Base-by-base conservation (phyloP, 2,888 invertebrate species). In the Noctuana brunneofusca region DNA sequence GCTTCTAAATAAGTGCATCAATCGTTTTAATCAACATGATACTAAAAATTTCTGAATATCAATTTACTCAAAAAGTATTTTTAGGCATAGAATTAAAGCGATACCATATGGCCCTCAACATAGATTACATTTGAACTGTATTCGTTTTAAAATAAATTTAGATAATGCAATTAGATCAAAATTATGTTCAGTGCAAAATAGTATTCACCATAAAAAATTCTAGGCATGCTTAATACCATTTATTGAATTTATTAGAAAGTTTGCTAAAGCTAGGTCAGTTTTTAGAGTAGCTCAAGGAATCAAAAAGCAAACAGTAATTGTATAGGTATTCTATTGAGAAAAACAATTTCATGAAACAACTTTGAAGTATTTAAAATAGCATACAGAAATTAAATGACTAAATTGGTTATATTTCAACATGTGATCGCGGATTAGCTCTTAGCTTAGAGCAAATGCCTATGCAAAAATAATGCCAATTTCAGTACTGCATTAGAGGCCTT, bases 241-340 rank as follows among this genome's bases (percentile, higher is more conserved):
- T 50, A 50, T 14, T 35, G 46, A 48, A 52, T 49, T 20, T 43
- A 59, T 59, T 52, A 59, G 58, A 59, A 52, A 59, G 58, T 59
- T 52, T 43, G 11, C 14, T 27, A 52, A 49, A 24, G 22, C 57
- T 35, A 30, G 58, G 58, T 59, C 58, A 58, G n/a, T 18, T 58
- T 18, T n/a, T 9, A 46, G 18, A 22, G 50, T 57, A 32, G 48
- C 22, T 35, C 32, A 48, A 41, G 20, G 20, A 20, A 22, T 20
- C 53, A 53, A 38, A 55, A 55, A 14, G 41, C 24, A 55, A 22
- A 16, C 24, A 11, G 20, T 20, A 38, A 6, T 6, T 22, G n/a
- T 22, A 48, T 27, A 27, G 27, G 8, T 8, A 27, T 27, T 27
- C 8, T 5, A 27, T 27, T 27, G 27, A 27, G 27, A n/a, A n/a